Evolutionary conservation across 2,113 vertebrate species (phyloP), one percentile per base, ranked within the genome.

Genomic region (Nesogale talazaci): DNA sequence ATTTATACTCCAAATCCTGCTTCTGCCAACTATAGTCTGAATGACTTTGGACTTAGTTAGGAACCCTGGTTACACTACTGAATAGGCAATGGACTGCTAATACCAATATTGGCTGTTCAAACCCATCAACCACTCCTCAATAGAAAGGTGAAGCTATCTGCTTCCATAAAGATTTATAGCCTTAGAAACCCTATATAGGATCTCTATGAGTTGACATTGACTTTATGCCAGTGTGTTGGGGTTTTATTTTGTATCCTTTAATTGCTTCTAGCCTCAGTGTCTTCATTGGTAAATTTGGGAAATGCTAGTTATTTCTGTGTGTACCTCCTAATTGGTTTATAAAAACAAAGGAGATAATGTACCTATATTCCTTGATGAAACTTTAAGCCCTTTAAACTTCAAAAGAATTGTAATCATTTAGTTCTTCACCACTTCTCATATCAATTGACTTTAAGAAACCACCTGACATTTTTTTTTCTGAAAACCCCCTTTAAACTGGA

Each of bases 361-460:
- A 4, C 29, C 25, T 93, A 84, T 94, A 94, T 25, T 46, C 77
- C 17, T 83, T 89, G 6, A 23, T 91, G 29, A 82, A 89, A 40
- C 77, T 77, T 91, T n/a, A 78, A 67, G 46, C 1, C 46, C 61
- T 83, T 93, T 83, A 76, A 65, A 86, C 20, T 90, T 83, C 46
- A 29, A 72, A 92, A 14, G 40, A 42, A 93, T 80, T 83, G 16
- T 72, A 95, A 88, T 83, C 38, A 88, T 83, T 95, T 77, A 83
- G 34, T 78, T 25, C 12, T 77, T 46, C 42, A 79, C 34, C 19
- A 95, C 89, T 92, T 91, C n/a, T 93, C 19, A 42, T 77, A 86
- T 86, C 74, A 91, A 83, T 31, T 89, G 40, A 12, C 11, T 92
- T 29, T 85, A 89, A 67, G n/a, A 91, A 96, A 61, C 6, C 34